phyloP scores from a whole-genome alignment of 2,888 invertebrate species.

The Elaeidobius kamerunicus region DNA sequence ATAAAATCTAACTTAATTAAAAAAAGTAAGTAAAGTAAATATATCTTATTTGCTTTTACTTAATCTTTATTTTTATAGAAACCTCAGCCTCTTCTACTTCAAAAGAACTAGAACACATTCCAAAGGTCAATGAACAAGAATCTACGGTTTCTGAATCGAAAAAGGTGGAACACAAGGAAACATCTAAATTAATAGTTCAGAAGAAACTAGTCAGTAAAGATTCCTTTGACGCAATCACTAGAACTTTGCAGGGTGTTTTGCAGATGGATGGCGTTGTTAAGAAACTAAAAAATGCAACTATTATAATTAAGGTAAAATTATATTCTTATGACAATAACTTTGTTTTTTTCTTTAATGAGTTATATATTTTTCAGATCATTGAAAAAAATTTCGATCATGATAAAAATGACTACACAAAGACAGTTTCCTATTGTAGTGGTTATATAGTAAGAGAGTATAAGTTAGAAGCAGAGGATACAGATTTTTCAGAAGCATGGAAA shows the following conservation, averaged over 20 bases:
- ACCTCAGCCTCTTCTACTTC: too few relatives aligned
- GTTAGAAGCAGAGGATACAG: constrained; percentile 22
- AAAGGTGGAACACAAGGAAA: too few relatives aligned
- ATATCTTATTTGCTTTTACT: too few relatives aligned
- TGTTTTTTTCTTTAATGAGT: neutral
- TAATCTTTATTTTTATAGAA: too few relatives aligned
- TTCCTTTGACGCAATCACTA: constrained; percentile 38
- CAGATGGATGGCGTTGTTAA: constrained; percentile 42
- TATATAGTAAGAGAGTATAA: constrained; percentile 35
- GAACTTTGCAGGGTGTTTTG: constrained; percentile 43
- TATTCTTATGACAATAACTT: neutral
- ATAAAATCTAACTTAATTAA: neutral
- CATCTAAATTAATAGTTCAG: constrained; percentile 24
- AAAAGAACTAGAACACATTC: too few relatives aligned
- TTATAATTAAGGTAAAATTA: constrained; percentile 29
- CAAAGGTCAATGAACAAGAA: too few relatives aligned
- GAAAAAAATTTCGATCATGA: constrained; percentile 27
- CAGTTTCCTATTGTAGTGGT: constrained; percentile 39
- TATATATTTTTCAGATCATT: constrained; percentile 27
- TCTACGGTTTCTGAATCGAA: too few relatives aligned
- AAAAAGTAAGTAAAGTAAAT: too few relatives aligned
- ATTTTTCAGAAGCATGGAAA: constrained; percentile 33
- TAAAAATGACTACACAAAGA: constrained; percentile 29
- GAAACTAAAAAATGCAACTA: constrained; percentile 35
- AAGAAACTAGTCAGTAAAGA: constrained; percentile 35